These are phyloP conservation scores for Nansenia antarctica DNA, from an alignment of 2,113 vertebrate genomes.

Conservation along the genomic window DNA sequence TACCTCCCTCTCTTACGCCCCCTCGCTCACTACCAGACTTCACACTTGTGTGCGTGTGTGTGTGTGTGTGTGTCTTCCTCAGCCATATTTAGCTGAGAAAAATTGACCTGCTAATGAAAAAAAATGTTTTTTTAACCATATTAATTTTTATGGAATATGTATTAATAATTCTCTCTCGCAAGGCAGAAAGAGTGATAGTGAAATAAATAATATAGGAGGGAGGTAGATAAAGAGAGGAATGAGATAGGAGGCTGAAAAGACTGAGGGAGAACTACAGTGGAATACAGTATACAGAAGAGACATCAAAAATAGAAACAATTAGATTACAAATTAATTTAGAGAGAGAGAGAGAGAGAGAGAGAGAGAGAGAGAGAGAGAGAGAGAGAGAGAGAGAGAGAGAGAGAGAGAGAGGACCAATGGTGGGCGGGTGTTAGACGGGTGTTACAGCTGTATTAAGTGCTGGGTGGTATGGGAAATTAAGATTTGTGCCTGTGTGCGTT, in stretches of 20 bases:
- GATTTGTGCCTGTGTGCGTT: constrained; percentile 35
- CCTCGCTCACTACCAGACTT: constrained; percentile 24
- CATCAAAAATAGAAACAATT: no score
- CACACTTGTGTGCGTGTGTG: background rate
- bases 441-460: constrained; percentile 6
- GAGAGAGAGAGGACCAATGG: background rate
- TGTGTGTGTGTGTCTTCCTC: background rate
- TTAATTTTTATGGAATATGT: background rate
- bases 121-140: background rate
- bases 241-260: no score
- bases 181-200: background rate
- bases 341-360: background rate
- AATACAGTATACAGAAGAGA: no score
- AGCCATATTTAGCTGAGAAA: background rate
- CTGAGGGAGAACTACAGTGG: no score
- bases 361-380: background rate
- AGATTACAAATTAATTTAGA: background rate
- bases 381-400: background rate
- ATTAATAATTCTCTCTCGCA: background rate
- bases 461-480: constrained; percentile 16
- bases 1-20: constrained; percentile 9
- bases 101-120: background rate
- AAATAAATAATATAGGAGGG: no score
- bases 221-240: no score
- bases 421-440: background rate